Percentiles rank a stretch among this genome's conserved stretches.
Evolutionary conservation across 2,888 invertebrate genomes (phyloP).

Genomic region (Drosophila paramelanica): DNA sequence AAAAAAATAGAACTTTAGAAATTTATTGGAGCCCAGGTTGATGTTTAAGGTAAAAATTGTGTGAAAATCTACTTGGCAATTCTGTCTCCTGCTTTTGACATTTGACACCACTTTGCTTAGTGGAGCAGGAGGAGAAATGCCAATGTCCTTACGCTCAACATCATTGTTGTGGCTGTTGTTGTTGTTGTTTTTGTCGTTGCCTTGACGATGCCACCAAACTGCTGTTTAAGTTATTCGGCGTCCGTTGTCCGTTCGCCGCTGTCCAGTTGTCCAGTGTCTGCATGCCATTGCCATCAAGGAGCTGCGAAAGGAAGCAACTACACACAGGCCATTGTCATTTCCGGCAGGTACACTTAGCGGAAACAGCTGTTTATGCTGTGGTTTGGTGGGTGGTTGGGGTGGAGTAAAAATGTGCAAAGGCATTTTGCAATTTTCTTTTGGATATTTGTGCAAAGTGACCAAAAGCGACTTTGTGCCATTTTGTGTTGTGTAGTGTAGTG

Average conservation of each 20-base stretch:
- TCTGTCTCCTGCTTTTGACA: constrained; percentile 51
- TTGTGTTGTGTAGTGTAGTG: constrained; percentile 9
- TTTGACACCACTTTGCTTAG: constrained; percentile 71
- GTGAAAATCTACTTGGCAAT: constrained; percentile 45
- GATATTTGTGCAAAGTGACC: constrained; percentile 56
- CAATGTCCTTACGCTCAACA: constrained; percentile 37
- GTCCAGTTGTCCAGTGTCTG: constrained; percentile 34
- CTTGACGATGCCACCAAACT: constrained; percentile 39
- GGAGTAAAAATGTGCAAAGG: constrained; percentile 45
- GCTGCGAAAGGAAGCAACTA: constrained; percentile 39
- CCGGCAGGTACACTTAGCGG: constrained; percentile 73
- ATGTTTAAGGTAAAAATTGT: constrained; percentile 11
- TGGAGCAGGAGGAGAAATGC: constrained; percentile 33
- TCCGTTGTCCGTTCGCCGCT: constrained; percentile 17
- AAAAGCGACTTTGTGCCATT: constrained; percentile 45
- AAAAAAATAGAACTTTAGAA: not conserved
- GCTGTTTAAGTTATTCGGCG: constrained; percentile 19
- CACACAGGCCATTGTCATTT: constrained; percentile 70
- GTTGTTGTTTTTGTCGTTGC: constrained; percentile 39
- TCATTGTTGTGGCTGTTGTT: not conserved
- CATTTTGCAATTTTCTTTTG: constrained; percentile 62
- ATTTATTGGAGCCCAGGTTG: not conserved
- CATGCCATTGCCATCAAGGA: constrained; percentile 50
- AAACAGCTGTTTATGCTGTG: constrained; percentile 76
- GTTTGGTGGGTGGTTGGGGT: constrained; percentile 12